A percentile compares a stretch with the other conserved stretches of the same genome.
Conservation (phyloP, 2,113 vertebrate genomes). For the Aphyosemion australe region DNA sequence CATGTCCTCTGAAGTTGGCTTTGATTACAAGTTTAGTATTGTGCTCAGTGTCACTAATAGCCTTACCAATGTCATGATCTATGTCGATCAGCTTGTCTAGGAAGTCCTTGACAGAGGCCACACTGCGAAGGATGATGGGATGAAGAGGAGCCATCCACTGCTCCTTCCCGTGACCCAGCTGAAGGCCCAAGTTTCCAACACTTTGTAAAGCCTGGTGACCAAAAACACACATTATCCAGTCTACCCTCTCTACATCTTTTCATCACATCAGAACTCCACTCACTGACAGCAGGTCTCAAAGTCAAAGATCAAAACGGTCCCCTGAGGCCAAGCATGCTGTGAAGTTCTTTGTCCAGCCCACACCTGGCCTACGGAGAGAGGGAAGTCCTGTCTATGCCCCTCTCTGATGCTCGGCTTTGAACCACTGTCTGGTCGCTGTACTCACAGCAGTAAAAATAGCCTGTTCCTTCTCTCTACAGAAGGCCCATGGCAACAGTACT, state of each 20-base stretch:
- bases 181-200: constrained; percentile 90
- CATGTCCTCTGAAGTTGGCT: constrained; percentile 15
- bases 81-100: constrained; percentile 86
- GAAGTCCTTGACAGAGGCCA: constrained; percentile 84
- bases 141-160: constrained; percentile 91
- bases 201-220: constrained; percentile 86
- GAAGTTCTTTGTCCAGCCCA: constrained; percentile 73
- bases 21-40: background rate
- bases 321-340: constrained; percentile 60
- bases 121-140: constrained; percentile 84
- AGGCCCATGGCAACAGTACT: constrained; percentile 70
- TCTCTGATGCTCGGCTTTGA: constrained; percentile 75
- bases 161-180: constrained; percentile 91
- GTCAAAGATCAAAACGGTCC: constrained; percentile 66
- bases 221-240: constrained; percentile 32
- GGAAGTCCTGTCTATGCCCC: constrained; percentile 56
- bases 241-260: constrained; percentile 20
- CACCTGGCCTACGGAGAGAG: constrained; percentile 64
- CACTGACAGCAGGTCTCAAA: constrained; percentile 56
- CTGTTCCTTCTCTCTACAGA: constrained; percentile 45
- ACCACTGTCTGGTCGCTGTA: constrained; percentile 49
- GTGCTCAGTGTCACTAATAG: background rate
- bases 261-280: constrained; percentile 25
- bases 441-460: constrained; percentile 71
- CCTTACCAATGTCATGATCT: constrained; percentile 82